Percentiles rank a stretch among this genome's conserved stretches.
These are phyloP conservation scores for Siniperca scherzeri DNA, from an alignment of 2,797 vertebrate genomes.

Conservation along the genomic window DNA sequence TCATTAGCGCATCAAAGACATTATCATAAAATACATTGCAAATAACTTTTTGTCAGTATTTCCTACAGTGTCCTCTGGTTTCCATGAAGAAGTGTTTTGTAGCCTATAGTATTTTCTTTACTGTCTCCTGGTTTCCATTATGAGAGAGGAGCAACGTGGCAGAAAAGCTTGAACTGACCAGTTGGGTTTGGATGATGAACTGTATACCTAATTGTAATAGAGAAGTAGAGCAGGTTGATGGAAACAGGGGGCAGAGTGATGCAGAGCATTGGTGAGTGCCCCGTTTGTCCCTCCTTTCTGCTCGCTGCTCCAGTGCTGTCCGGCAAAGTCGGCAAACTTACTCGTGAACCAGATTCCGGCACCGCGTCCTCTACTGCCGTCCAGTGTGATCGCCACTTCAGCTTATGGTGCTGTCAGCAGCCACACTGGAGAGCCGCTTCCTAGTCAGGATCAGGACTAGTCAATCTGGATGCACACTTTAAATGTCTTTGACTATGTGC, in stretches of 20 bases:
- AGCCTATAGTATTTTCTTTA: neutral
- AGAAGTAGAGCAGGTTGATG: neutral
- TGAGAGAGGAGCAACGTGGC: slow-evolving; percentile 2
- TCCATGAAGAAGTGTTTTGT: neutral
- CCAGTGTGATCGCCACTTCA: neutral
- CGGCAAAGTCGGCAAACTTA: neutral
- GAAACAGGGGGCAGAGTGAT: neutral
- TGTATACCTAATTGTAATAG: neutral
- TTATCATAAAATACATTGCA: neutral
- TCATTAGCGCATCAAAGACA: neutral
- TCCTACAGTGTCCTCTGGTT: neutral
- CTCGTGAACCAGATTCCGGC: neutral
- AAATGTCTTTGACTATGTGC: neutral
- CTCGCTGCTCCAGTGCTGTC: neutral
- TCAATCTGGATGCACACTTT: neutral
- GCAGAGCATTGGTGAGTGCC: neutral
- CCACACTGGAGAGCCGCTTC: neutral
- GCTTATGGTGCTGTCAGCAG: neutral
- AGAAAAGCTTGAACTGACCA: slow-evolving; percentile 7
- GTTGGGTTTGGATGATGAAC: slow-evolving; percentile 1
- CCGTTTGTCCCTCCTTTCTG: neutral
- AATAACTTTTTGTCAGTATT: neutral
- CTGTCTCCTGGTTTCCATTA: slow-evolving; percentile 4
- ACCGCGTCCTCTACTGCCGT: neutral
- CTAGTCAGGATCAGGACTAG: neutral